Percentiles rank a stretch among this genome's conserved stretches.
These are phyloP conservation scores for Bombyx huttoni DNA, from an alignment of 2,888 invertebrate species.

Conservation along the genomic window DNA sequence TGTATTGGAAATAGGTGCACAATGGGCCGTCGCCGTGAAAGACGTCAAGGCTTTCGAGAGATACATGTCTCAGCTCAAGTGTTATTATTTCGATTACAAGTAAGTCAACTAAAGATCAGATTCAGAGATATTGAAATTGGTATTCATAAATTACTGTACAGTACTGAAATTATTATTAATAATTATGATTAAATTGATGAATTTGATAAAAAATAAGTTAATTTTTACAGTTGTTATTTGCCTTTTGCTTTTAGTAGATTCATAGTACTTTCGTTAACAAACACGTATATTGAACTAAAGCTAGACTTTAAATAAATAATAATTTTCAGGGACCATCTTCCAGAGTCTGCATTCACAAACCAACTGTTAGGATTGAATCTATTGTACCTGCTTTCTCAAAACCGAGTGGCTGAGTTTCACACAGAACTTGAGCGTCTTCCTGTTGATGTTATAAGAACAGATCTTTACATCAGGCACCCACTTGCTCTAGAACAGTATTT, in stretches of 20 bases:
- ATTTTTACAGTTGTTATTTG: no score
- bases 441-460: constrained; percentile 90
- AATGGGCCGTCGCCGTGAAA: constrained; percentile 92
- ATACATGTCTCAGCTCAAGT: constrained; percentile 97
- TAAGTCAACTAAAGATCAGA: constrained; percentile 37
- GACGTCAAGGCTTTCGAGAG: constrained; percentile 97
- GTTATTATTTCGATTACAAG: constrained; percentile 96
- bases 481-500: constrained; percentile 97
- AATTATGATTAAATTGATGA: not conserved
- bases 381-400: constrained; percentile 93
- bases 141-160: no score
- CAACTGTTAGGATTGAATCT: constrained; percentile 95
- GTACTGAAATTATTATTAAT: not conserved
- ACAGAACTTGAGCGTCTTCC: constrained; percentile 96
- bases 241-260: no score
- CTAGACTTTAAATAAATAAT: no score
- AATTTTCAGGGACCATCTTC: constrained; percentile 74
- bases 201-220: not conserved
- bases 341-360: constrained; percentile 94
- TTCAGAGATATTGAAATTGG: no score
- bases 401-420: constrained; percentile 98
- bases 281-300: no score
- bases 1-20: constrained; percentile 95
- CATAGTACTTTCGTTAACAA: no score
- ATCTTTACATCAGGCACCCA: constrained; percentile 95